Percentiles rank a stretch among this genome's conserved stretches.
These are phyloP conservation scores for Brachypodius melanocephalos DNA, from an alignment of 2,113 vertebrate species.

Conservation along the genomic window DNA sequence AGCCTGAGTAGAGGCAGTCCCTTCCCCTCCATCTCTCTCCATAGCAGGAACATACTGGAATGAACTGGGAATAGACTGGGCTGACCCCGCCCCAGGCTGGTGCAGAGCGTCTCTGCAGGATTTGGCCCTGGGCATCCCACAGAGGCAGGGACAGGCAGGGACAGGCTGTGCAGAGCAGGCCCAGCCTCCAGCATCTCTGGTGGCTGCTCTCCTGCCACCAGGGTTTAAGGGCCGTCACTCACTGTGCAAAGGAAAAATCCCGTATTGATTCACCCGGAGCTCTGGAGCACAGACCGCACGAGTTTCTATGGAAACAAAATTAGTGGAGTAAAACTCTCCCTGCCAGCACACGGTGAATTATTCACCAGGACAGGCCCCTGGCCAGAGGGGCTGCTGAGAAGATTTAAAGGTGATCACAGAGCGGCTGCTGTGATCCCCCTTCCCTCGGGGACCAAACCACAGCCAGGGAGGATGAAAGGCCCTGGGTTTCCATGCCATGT, in stretches of 20 bases:
- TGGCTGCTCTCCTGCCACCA: not conserved
- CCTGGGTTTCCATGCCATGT: fast-evolving
- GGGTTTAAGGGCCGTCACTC: not conserved
- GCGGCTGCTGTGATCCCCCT: not conserved
- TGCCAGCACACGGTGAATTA: conserved; percentile 52
- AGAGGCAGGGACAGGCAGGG: not conserved
- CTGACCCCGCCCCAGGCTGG: not conserved
- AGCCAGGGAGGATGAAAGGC: not conserved
- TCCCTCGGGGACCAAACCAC: not conserved
- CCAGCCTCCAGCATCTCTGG: not conserved
- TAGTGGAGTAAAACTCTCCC: conserved; percentile 57
- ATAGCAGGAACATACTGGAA: not conserved
- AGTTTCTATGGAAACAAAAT: conserved; percentile 76
- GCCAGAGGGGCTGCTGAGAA: conserved; percentile 42
- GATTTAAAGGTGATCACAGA: conserved; percentile 50
- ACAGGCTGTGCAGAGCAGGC: not conserved
- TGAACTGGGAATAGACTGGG: not conserved
- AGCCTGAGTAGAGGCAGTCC: not conserved
- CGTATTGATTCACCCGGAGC: conserved; percentile 62
- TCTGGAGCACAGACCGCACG: conserved; percentile 51
- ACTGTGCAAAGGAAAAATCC: not conserved
- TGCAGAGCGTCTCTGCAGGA: not conserved
- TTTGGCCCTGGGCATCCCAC: not conserved
- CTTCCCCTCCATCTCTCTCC: not conserved
- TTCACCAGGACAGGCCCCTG: conserved; percentile 46